phyloP scores from a whole-genome alignment of 2,113 vertebrate genomes.

The Pollachius pollachius region DNA sequence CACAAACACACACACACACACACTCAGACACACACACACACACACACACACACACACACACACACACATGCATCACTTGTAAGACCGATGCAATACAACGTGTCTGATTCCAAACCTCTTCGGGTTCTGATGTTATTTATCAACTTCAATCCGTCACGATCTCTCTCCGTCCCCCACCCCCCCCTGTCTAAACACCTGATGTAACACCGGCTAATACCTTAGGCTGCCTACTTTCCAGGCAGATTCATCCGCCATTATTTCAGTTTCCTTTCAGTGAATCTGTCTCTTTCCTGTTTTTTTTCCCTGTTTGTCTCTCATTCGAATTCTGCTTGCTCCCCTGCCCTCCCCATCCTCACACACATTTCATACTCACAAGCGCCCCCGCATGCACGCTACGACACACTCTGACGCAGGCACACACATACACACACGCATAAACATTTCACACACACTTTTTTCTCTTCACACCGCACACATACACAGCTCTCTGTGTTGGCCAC shows the following conservation, averaged over 20 bases:
- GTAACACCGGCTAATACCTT: conserved; percentile 49
- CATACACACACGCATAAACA: conserved; percentile 38
- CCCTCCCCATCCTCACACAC: conserved; percentile 48
- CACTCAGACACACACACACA: conserved; percentile 26
- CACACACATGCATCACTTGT: no score
- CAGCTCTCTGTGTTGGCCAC: no score
- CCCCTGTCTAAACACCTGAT: conserved; percentile 43
- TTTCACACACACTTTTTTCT: no score
- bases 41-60: no score
- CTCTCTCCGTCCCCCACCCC: conserved; percentile 33
- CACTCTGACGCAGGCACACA: conserved; percentile 16
- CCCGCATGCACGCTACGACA: conserved; percentile 6
- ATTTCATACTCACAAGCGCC: conserved; percentile 64
- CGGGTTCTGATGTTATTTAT: conserved; percentile 32
- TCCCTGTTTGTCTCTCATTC: conserved; percentile 65
- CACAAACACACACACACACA: neutral
- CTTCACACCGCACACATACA: conserved; percentile 52
- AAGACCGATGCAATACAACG: no score
- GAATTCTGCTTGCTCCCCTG: conserved; percentile 72
- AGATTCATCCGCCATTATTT: conserved; percentile 67
- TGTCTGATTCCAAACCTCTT: no score
- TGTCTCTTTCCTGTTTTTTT: conserved; percentile 57
- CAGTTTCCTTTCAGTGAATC: conserved; percentile 43
- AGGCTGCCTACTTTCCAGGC: conserved; percentile 50
- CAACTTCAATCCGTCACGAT: conserved; percentile 39